A percentile compares a stretch with the other conserved stretches of the same genome.
Conservation (phyloP, 2,888 invertebrate genomes). For the Drosophila quasianomalipes region DNA sequence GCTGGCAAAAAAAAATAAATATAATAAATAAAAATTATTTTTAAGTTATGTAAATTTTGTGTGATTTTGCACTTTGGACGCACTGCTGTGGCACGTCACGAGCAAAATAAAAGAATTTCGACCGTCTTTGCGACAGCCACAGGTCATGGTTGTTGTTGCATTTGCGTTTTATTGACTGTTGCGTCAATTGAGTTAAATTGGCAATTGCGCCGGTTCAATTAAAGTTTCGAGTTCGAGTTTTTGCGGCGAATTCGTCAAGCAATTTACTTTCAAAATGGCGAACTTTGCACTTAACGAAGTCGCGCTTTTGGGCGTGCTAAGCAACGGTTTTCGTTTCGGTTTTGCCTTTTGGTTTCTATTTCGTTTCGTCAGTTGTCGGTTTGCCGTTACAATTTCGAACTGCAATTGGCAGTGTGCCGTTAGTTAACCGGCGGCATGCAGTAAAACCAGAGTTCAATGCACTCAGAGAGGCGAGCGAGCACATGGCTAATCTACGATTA, state of each 20-base stretch:
- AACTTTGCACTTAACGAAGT: conserved; percentile 56
- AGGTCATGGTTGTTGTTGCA: conserved; percentile 64
- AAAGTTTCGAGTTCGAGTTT: conserved; percentile 51
- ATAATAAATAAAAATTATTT: conserved; percentile 4
- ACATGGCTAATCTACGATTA: conserved; percentile 31
- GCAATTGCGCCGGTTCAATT: conserved; percentile 69
- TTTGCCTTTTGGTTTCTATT: conserved; percentile 27
- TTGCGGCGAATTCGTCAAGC: conserved; percentile 59
- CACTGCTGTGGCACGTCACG: conserved; percentile 35
- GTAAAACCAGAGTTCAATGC: conserved; percentile 61
- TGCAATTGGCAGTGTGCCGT: conserved; percentile 62
- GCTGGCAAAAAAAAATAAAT: conserved; percentile 20
- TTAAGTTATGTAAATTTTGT: conserved; percentile 56
- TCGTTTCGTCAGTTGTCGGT: conserved; percentile 34
- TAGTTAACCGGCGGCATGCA: conserved; percentile 31
- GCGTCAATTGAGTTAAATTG: conserved; percentile 80
- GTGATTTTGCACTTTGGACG: conserved; percentile 52
- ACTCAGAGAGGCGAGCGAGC: conserved; percentile 29
- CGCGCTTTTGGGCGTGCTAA: conserved; percentile 21
- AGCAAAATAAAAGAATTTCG: conserved; percentile 31
- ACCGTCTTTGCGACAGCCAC: conserved; percentile 35
- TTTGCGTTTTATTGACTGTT: conserved; percentile 50
- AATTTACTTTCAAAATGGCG: conserved; percentile 70
- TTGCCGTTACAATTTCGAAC: conserved; percentile 26
- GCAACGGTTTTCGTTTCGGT: conserved; percentile 58